Evolutionary conservation across 2,888 invertebrate genomes (phyloP).

Genomic region (Hypercompe scribonia): DNA sequence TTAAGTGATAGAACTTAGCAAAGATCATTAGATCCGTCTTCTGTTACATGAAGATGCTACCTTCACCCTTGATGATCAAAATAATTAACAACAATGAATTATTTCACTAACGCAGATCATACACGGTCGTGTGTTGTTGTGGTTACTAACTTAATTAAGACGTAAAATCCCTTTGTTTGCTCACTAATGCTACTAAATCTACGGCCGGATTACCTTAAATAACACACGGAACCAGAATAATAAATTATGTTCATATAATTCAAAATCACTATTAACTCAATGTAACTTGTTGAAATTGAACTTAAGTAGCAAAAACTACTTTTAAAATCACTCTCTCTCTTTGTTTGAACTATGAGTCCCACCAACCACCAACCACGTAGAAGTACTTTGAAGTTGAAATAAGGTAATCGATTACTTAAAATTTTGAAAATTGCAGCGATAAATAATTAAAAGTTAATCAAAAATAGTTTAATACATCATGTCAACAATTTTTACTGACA

Average conservation of each 20-base stretch:
- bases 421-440: not conserved
- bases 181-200: slow-evolving; percentile 16
- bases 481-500: not conserved
- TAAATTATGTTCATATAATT: not conserved
- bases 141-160: slow-evolving; percentile 23
- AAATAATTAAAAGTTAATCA: not conserved
- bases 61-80: not conserved
- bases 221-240: slow-evolving; percentile 10
- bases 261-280: not conserved
- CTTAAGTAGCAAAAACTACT: not conserved
- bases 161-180: slow-evolving; percentile 21
- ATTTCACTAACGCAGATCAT: not conserved
- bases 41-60: not conserved
- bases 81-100: not conserved
- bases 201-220: slow-evolving; percentile 16
- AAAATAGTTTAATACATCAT: not conserved
- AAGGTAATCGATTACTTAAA: not conserved
- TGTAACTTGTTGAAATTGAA: not conserved
- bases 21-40: not conserved
- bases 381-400: not conserved
- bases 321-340: not conserved
- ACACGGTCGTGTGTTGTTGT: not conserved
- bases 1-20: no score
- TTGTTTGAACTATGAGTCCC: not conserved
- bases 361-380: no score